A percentile compares a stretch with the other conserved stretches of the same genome.
Conservation (phyloP, 2,797 vertebrate genomes). For the Takifugu ocellatus region DNA sequence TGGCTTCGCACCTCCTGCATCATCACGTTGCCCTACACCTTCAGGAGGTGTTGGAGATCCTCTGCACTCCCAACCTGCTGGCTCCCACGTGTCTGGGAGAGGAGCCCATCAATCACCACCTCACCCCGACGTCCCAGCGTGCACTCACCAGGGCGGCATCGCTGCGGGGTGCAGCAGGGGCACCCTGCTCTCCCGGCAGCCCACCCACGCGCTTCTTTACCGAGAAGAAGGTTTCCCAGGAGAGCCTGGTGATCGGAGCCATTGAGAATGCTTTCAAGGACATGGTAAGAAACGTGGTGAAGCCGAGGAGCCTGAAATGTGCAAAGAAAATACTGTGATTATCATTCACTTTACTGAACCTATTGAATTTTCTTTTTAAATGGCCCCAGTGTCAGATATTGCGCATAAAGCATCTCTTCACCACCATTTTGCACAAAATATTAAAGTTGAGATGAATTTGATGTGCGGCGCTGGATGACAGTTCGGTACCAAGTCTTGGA, state of each 20-base stretch:
- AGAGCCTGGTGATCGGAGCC: slow-evolving; percentile 92
- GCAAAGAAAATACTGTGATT: neutral
- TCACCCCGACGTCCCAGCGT: slow-evolving; percentile 71
- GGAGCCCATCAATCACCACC: slow-evolving; percentile 77
- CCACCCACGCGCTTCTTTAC: slow-evolving; percentile 90
- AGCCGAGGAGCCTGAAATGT: neutral
- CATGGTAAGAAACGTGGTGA: slow-evolving; percentile 80
- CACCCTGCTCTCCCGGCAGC: slow-evolving; percentile 85
- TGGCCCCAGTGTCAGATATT: no score
- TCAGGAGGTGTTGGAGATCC: slow-evolving; percentile 88
- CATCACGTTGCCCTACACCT: slow-evolving; percentile 89
- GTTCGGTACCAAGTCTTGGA: no score
- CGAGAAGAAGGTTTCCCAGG: slow-evolving; percentile 93
- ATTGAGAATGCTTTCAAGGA: slow-evolving; percentile 96
- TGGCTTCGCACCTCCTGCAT: slow-evolving; percentile 88
- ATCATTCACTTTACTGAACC: slow-evolving; percentile 1
- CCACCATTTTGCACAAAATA: no score
- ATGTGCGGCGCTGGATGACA: no score
- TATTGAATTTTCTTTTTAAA: neutral
- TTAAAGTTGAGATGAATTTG: no score
- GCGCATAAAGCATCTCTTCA: no score
- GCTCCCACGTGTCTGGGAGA: slow-evolving; percentile 90
- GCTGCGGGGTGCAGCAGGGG: slow-evolving; percentile 83
- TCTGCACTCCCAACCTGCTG: slow-evolving; percentile 77
- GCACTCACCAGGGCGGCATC: slow-evolving; percentile 88